These are phyloP conservation scores for Sebastiscus tertius DNA, from an alignment of 2,797 vertebrate species.

Conservation along the genomic window DNA sequence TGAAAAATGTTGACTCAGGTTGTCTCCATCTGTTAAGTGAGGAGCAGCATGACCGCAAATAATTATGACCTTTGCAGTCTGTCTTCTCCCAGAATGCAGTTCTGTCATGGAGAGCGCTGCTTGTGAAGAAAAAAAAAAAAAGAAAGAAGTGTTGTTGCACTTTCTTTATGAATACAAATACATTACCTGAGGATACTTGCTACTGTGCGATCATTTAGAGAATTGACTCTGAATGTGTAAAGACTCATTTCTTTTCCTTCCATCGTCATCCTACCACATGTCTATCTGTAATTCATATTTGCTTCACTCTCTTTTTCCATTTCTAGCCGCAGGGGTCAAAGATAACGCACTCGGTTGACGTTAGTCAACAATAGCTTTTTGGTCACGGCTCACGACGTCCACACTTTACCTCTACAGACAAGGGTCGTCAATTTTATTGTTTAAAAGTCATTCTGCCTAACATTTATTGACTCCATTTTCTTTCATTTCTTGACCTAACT, in stretches of 20 bases:
- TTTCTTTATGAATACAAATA: slow-evolving; percentile 69
- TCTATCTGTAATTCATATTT: slow-evolving; percentile 76
- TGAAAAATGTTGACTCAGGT: slow-evolving; percentile 82
- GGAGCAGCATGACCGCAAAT: slow-evolving; percentile 77
- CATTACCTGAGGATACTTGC: slow-evolving; percentile 55
- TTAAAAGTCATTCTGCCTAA: slow-evolving; percentile 86
- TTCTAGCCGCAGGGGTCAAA: slow-evolving; percentile 79
- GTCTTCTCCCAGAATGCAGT: slow-evolving; percentile 60
- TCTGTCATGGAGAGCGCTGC: slow-evolving; percentile 37
- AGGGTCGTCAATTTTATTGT: slow-evolving; percentile 86
- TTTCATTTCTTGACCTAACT: slow-evolving; percentile 87
- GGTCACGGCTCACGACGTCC: slow-evolving; percentile 79
- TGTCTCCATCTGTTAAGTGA: slow-evolving; percentile 82
- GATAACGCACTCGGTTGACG: slow-evolving; percentile 73
- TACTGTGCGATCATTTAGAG: slow-evolving; percentile 49
- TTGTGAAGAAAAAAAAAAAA: slow-evolving; percentile 12
- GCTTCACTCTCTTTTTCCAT: slow-evolving; percentile 70
- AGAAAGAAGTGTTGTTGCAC: slow-evolving; percentile 24
- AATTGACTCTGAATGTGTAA: slow-evolving; percentile 72
- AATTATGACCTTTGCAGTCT: slow-evolving; percentile 78
- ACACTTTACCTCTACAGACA: slow-evolving; percentile 79
- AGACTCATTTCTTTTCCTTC: slow-evolving; percentile 55
- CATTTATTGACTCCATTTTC: slow-evolving; percentile 85
- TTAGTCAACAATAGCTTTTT: slow-evolving; percentile 82
- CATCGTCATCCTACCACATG: slow-evolving; percentile 47